Evolutionary conservation across 2,888 invertebrate genomes (phyloP).

Genomic region (Aphidius colemani): DNA sequence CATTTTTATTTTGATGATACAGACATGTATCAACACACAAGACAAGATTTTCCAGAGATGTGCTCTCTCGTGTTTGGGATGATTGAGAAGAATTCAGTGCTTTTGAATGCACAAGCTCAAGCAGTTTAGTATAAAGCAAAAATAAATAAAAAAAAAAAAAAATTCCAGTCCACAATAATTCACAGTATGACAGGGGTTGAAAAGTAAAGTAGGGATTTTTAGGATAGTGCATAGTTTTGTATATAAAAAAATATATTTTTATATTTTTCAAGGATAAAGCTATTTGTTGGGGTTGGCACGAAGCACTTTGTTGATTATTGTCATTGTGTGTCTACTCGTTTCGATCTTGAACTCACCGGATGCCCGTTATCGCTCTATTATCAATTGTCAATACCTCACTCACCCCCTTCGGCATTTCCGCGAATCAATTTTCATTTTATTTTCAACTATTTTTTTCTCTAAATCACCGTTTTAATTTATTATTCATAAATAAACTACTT

Average conservation of each 20-base stretch:
- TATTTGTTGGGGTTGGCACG: conserved; percentile 42
- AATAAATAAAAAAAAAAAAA: no score
- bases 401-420: conserved; percentile 17
- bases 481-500: neutral
- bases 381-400: conserved; percentile 23
- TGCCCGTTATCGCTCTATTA: conserved; percentile 30
- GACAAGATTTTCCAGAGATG: conserved; percentile 21
- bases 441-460: conserved; percentile 15
- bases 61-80: conserved; percentile 12
- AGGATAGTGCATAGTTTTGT: conserved; percentile 14
- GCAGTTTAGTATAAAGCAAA: no score
- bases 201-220: conserved; percentile 21
- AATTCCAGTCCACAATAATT: conserved; percentile 25
- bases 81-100: conserved; percentile 1
- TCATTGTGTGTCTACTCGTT: conserved; percentile 45
- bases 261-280: conserved; percentile 43
- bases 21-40: conserved; percentile 18
- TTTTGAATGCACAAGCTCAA: conserved; percentile 3
- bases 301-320: conserved; percentile 56
- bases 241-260: conserved; percentile 14
- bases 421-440: conserved; percentile 4
- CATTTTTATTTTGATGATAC: neutral
- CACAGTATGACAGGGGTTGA: conserved; percentile 5
- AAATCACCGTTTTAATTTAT: neutral
- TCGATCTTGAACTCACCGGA: conserved; percentile 31